phyloP scores from a whole-genome alignment of 2,113 vertebrate species.

The Nibea coibor region DNA sequence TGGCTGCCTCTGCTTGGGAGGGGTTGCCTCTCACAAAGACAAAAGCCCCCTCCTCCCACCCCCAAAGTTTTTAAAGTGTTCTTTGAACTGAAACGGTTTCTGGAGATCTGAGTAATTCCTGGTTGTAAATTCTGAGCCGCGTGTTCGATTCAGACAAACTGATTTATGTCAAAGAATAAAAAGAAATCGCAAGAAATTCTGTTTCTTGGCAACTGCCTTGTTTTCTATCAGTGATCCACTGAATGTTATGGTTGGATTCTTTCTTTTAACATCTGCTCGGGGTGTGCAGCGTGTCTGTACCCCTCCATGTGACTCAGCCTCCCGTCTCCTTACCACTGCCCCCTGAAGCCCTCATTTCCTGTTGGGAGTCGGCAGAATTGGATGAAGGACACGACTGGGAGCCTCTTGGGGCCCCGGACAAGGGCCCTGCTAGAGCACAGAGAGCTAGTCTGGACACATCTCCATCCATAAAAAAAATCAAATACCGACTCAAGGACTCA shows the following conservation, averaged over 20 bases:
- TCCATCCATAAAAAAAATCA: constrained; percentile 63
- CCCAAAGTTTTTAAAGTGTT: constrained; percentile 70
- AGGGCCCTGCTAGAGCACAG: constrained; percentile 43
- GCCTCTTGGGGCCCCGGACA: constrained; percentile 66
- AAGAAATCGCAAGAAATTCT: constrained; percentile 26
- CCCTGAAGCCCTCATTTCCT: constrained; percentile 86
- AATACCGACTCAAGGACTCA: constrained; percentile 46
- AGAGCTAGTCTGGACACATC: constrained; percentile 57
- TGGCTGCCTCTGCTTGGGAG: constrained; percentile 66
- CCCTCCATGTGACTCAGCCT: constrained; percentile 61
- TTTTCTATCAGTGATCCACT: constrained; percentile 47
- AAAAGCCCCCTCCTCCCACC: constrained; percentile 41
- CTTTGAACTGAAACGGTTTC: constrained; percentile 78
- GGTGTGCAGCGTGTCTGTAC: constrained; percentile 43
- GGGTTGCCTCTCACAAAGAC: constrained; percentile 60
- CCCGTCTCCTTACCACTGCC: constrained; percentile 62
- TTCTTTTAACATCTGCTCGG: constrained; percentile 66
- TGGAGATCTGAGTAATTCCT: constrained; percentile 64
- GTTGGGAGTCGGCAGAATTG: constrained; percentile 75
- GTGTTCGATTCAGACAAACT: constrained; percentile 52
- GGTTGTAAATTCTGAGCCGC: constrained; percentile 59
- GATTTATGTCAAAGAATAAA: constrained; percentile 57
- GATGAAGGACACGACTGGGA: constrained; percentile 64
- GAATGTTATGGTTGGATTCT: constrained; percentile 46
- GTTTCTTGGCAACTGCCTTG: constrained; percentile 31